These are phyloP conservation scores for Sebastes trivittatus DNA, from an alignment of 2,797 vertebrate genomes.

Conservation along the genomic window DNA sequence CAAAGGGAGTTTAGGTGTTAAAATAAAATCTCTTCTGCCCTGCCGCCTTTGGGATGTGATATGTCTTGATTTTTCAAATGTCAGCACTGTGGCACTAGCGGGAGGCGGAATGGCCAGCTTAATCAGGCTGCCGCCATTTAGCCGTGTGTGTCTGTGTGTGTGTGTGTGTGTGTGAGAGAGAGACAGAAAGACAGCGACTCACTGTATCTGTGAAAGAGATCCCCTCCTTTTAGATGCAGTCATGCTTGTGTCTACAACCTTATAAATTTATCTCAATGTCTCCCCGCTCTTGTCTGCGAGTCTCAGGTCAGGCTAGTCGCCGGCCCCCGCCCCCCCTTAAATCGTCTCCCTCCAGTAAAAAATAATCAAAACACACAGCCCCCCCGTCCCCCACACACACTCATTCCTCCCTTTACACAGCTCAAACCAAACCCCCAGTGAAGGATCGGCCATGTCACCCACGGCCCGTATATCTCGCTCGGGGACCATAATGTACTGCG, in stretches of 20 bases:
- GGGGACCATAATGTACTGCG: slow-evolving; percentile 92
- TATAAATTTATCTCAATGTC: slow-evolving; percentile 94
- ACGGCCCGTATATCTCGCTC: slow-evolving; percentile 93
- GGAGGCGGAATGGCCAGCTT: slow-evolving; percentile 94
- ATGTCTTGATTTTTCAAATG: slow-evolving; percentile 97
- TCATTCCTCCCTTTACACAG: slow-evolving; percentile 72
- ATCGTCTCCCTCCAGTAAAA: slow-evolving; percentile 87
- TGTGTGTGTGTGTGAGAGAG: slow-evolving; percentile 27
- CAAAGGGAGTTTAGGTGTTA: slow-evolving; percentile 95
- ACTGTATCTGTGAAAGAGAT: slow-evolving; percentile 83
- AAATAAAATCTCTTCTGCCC: slow-evolving; percentile 95
- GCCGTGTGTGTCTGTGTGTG: slow-evolving; percentile 48
- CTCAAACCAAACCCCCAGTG: slow-evolving; percentile 94
- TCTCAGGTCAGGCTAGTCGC: slow-evolving; percentile 89
- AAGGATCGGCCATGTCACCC: slow-evolving; percentile 94
- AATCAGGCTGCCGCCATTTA: slow-evolving; percentile 96
- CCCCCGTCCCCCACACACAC: neutral
- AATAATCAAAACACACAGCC: slow-evolving; percentile 94
- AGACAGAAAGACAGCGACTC: slow-evolving; percentile 26
- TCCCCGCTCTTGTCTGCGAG: slow-evolving; percentile 87
- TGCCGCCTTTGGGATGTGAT: slow-evolving; percentile 92
- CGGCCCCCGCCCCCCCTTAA: slow-evolving; percentile 74
- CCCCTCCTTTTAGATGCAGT: slow-evolving; percentile 89
- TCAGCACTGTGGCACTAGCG: slow-evolving; percentile 94
- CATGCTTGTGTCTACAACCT: slow-evolving; percentile 92